Percentiles rank a stretch among this genome's conserved stretches.
These are phyloP conservation scores for Chrysolina oricalcia DNA, from an alignment of 2,888 invertebrate species.

Conservation along the genomic window DNA sequence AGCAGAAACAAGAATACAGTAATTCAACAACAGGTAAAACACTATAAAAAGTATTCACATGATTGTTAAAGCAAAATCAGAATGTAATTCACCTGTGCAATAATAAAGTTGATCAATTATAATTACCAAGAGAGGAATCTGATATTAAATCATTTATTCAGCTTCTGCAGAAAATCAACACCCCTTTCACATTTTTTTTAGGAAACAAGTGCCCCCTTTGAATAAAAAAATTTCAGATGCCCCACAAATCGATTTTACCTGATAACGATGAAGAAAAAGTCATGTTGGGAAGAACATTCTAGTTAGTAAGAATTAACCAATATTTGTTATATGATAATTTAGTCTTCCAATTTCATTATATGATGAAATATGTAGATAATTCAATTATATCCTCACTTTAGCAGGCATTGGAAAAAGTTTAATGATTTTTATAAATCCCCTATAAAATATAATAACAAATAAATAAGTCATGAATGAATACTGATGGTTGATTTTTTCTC, in stretches of 20 bases:
- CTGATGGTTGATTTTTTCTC: too few species aligned
- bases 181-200: background rate
- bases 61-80: conserved; percentile 35
- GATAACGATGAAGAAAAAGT: background rate
- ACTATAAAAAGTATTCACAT: conserved; percentile 34
- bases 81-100: conserved; percentile 30
- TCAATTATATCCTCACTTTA: too few species aligned
- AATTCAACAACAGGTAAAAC: conserved; percentile 49
- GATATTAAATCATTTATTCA: background rate
- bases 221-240: background rate
- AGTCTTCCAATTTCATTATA: too few species aligned
- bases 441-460: background rate
- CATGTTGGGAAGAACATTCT: too few species aligned
- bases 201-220: too few species aligned
- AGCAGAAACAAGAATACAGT: conserved; percentile 49
- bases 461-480: too few species aligned
- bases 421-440: background rate
- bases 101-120: too few species aligned
- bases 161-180: background rate
- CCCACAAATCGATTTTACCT: background rate
- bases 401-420: background rate
- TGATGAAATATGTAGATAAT: too few species aligned
- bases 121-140: conserved; percentile 17
- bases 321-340: too few species aligned
- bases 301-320: too few species aligned